These are phyloP conservation scores for Metaphire vulgaris DNA, from an alignment of 1,140 invertebrate species.

Conservation along the genomic window DNA sequence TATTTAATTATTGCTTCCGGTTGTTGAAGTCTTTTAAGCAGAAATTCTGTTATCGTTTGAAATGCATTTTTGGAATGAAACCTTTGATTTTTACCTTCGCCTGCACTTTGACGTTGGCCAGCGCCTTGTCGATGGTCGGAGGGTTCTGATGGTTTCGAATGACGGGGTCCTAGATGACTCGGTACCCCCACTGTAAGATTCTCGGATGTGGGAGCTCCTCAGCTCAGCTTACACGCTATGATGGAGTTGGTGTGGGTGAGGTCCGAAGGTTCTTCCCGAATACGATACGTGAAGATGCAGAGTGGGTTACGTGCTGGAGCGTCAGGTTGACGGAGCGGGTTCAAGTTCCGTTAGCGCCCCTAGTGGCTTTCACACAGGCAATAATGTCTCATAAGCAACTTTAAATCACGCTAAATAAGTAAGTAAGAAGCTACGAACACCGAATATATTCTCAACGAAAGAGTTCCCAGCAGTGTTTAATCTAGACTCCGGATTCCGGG, in stretches of 20 bases:
- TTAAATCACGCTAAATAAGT: too few species aligned
- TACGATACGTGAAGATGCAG: background rate
- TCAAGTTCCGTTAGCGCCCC: too few species aligned
- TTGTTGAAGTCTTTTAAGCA: too few species aligned
- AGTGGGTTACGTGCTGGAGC: too few species aligned
- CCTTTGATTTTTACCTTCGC: background rate
- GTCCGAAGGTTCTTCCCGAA: slow-evolving; percentile 25
- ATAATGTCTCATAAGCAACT: too few species aligned
- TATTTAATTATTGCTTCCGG: too few species aligned
- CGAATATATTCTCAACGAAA: background rate
- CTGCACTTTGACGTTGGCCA: background rate
- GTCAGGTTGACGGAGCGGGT: too few species aligned
- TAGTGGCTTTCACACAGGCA: too few species aligned
- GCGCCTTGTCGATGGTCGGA: background rate
- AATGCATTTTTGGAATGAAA: too few species aligned
- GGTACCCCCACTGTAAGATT: slow-evolving; percentile 23
- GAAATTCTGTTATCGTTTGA: too few species aligned
- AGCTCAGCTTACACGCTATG: slow-evolving; percentile 17
- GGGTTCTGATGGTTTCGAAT: background rate
- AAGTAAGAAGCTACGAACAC: background rate
- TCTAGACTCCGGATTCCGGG: too few species aligned
- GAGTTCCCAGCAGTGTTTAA: background rate
- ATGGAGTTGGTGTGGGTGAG: slow-evolving; percentile 15
- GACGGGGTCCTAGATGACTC: slow-evolving; percentile 23
- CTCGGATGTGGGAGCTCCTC: slow-evolving; percentile 23